These are phyloP conservation scores for Helostoma temminkii DNA, from an alignment of 2,797 vertebrate genomes.

Conservation along the genomic window DNA sequence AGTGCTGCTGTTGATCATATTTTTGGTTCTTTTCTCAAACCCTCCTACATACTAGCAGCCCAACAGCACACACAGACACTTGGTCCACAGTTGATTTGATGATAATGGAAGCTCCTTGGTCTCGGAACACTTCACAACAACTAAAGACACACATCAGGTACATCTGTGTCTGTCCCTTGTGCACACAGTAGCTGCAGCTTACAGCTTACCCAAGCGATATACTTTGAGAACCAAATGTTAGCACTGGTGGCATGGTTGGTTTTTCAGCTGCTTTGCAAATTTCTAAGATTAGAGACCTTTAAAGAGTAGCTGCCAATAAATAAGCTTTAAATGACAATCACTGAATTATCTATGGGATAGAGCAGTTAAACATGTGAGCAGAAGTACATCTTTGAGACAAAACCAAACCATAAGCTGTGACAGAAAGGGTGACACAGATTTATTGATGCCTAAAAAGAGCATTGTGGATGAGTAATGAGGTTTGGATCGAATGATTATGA, in stretches of 20 bases:
- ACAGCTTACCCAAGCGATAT: not conserved
- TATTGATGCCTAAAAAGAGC: not conserved
- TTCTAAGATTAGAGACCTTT: not conserved
- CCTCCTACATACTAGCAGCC: slow-evolving; percentile 60
- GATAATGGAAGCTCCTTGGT: slow-evolving; percentile 32
- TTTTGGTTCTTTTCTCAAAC: slow-evolving; percentile 32
- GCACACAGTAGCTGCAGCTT: not conserved
- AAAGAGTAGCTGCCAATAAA: not conserved
- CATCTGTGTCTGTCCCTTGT: slow-evolving; percentile 1
- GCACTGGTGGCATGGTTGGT: not conserved
- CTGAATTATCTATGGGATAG: not conserved
- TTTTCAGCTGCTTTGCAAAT: not conserved
- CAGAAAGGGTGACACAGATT: not conserved
- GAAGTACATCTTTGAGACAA: not conserved
- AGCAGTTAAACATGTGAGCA: not conserved
- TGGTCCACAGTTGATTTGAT: slow-evolving; percentile 35
- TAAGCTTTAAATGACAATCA: not conserved
- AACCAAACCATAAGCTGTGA: not conserved
- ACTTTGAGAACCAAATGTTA: not conserved
- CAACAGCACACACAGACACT: slow-evolving; percentile 39
- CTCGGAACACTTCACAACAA: slow-evolving; percentile 23
- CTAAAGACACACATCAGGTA: slow-evolving; percentile 7
- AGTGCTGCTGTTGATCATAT: slow-evolving; percentile 2
- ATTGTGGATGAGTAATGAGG: slow-evolving; percentile 17
- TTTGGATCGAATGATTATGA: slow-evolving; percentile 33